phyloP scores from a whole-genome alignment of 2,797 vertebrate genomes.

The Malacoctenus gilli region DNA sequence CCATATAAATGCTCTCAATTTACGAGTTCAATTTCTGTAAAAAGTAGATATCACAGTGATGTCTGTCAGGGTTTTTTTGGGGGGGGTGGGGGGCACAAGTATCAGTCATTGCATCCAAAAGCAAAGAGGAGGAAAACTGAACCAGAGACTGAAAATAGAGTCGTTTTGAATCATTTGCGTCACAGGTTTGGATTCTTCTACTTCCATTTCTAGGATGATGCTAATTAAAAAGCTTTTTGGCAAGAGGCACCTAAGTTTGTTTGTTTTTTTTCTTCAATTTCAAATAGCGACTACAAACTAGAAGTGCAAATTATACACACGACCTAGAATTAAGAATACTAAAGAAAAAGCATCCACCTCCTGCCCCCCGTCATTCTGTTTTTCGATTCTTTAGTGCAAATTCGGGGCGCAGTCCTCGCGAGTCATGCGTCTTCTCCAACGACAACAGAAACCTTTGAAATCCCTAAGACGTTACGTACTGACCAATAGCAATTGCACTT shows the following conservation, averaged over 20 bases:
- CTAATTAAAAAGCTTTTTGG: constrained; percentile 67
- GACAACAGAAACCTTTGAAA: constrained; percentile 49
- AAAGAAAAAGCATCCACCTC: constrained; percentile 35
- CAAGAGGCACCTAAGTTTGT: constrained; percentile 58
- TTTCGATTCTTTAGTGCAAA: constrained; percentile 75
- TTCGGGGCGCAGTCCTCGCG: constrained; percentile 59
- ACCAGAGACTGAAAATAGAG: constrained; percentile 45
- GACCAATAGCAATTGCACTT: constrained; percentile 77
- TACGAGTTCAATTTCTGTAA: constrained; percentile 65
- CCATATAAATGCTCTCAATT: constrained; percentile 66
- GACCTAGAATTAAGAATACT: constrained; percentile 37
- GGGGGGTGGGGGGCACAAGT: no score
- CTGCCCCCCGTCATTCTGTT: constrained; percentile 43
- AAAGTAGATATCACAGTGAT: constrained; percentile 79
- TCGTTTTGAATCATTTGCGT: constrained; percentile 21
- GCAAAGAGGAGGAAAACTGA: constrained; percentile 38
- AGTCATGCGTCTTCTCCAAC: constrained; percentile 57
- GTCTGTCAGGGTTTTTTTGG: constrained; percentile 62
- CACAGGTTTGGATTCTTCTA: constrained; percentile 48
- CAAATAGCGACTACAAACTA: constrained; percentile 56
- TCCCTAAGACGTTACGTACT: constrained; percentile 65
- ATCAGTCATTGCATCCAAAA: constrained; percentile 49
- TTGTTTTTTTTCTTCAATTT: constrained; percentile 38
- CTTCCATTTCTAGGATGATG: constrained; percentile 21
- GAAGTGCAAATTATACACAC: constrained; percentile 70